phyloP scores from a whole-genome alignment of 2,113 vertebrate genomes.

The Cavia porcellus region DNA sequence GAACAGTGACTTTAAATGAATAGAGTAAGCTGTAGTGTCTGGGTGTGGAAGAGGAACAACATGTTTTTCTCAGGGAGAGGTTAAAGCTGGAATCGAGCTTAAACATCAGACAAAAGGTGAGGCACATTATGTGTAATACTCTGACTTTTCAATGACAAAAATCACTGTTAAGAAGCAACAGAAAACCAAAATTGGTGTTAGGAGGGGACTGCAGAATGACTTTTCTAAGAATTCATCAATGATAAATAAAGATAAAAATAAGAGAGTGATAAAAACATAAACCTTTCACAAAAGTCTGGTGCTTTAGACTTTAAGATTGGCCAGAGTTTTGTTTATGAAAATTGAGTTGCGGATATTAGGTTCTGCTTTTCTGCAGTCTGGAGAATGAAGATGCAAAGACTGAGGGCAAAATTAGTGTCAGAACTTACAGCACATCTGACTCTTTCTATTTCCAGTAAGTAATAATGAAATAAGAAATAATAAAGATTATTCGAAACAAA shows the following conservation, averaged over 20 bases:
- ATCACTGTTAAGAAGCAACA: neutral
- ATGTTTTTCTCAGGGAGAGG: neutral
- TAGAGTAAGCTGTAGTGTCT: neutral
- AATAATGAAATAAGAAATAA: neutral
- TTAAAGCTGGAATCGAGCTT: neutral
- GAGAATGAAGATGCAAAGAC: neutral
- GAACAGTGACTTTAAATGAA: constrained; percentile 60
- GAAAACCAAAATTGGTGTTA: neutral
- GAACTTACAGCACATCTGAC: neutral
- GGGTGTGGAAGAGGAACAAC: neutral
- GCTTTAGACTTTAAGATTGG: neutral
- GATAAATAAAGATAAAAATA: neutral
- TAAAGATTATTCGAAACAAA: neutral
- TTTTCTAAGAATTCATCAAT: neutral
- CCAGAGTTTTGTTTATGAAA: neutral
- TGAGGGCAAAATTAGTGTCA: rapidly evolving
- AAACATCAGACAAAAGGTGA: neutral
- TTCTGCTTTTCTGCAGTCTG: neutral
- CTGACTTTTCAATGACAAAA: constrained; percentile 30
- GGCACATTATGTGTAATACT: neutral
- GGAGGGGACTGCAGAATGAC: neutral
- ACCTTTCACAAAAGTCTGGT: neutral
- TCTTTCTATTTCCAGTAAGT: neutral
- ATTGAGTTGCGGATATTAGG: neutral
- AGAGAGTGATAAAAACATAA: neutral